Evolutionary conservation across 2,113 vertebrate species (phyloP), one percentile per base, ranked within the genome.

Genomic region (Heliornis fulica): DNA sequence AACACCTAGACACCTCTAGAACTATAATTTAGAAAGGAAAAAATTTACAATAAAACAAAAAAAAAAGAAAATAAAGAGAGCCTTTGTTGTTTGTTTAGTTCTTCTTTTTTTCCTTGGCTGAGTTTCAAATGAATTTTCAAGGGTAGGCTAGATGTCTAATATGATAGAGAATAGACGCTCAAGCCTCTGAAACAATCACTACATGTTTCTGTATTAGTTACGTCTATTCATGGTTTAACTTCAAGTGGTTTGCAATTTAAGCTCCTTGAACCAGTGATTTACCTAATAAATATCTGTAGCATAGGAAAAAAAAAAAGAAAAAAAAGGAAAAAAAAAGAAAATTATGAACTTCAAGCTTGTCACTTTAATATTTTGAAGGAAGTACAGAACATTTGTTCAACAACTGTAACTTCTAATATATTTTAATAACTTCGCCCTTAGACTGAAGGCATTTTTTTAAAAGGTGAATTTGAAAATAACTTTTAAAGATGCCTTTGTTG

Each of bases 41-140:
- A 13, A n/a, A n/a, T n/a, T n/a, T n/a, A n/a, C n/a, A n/a, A 29
- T 28, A 57, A 15, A 84, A 76, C 3, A 66, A 29, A 72, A 82
- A 16, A 54, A 5, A 79, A 93, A 89, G 7, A 11, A 75, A 90
- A 53, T 48, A 2, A 75, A 56, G 8, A 41, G 2, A 69, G 5
- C 1, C 1, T 72, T 25, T 92, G 14, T 60, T 65, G 1, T 18
- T 36, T 51, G 14, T 26, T 50, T 50, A 26, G 23, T 46, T 66
- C 9, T 14, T 32, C 17, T 13, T 65, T 40, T 71, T 32, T 6
- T 2, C 23, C 5, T 68, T 91, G 10, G 45, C 16, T 77, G 34
- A 66, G 22, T 72, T 92, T 95, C 38, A 77, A 74, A 74, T 64
- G 12, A 57, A 7, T 75, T 96, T 94, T 88, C 51, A 91, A 94